phyloP scores from a whole-genome alignment of 2,113 vertebrate genomes.

The Ascaphus truei region DNA sequence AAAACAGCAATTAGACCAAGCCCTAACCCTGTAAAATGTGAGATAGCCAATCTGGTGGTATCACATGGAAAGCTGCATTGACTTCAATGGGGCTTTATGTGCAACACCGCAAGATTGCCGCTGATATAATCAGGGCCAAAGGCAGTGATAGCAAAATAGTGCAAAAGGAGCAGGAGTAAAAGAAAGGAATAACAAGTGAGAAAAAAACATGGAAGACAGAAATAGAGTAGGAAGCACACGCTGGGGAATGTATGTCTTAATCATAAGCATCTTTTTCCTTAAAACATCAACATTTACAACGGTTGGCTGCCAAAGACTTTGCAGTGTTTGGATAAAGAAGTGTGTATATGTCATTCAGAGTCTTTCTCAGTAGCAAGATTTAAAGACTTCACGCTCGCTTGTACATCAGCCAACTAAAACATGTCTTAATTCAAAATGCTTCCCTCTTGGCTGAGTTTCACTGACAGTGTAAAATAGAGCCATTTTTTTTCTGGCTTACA shows the following conservation, averaged over 20 bases:
- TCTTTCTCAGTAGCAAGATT: conserved; percentile 32
- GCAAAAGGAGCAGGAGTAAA: background rate
- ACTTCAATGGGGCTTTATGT: no score
- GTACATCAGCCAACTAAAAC: conserved; percentile 39
- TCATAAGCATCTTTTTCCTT: conserved; percentile 17
- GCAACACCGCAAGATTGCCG: no score
- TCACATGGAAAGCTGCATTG: no score
- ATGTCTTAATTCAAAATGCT: conserved; percentile 37
- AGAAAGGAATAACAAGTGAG: background rate
- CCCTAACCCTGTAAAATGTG: no score
- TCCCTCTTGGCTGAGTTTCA: conserved; percentile 36
- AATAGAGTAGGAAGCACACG: background rate
- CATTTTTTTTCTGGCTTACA: conserved; percentile 34
- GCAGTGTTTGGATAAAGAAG: conserved; percentile 22
- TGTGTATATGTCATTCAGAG: conserved; percentile 38
- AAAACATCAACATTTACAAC: conserved; percentile 34
- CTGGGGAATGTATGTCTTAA: background rate
- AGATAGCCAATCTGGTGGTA: no score
- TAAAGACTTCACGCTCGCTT: conserved; percentile 37
- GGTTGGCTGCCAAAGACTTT: conserved; percentile 24
- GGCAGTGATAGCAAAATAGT: no score
- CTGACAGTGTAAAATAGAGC: conserved; percentile 38
- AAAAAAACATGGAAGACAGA: background rate
- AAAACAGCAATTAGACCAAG: no score
- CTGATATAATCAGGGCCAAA: no score